Conservation (phyloP, 2,888 invertebrate species). For the Epinotia nisella region DNA sequence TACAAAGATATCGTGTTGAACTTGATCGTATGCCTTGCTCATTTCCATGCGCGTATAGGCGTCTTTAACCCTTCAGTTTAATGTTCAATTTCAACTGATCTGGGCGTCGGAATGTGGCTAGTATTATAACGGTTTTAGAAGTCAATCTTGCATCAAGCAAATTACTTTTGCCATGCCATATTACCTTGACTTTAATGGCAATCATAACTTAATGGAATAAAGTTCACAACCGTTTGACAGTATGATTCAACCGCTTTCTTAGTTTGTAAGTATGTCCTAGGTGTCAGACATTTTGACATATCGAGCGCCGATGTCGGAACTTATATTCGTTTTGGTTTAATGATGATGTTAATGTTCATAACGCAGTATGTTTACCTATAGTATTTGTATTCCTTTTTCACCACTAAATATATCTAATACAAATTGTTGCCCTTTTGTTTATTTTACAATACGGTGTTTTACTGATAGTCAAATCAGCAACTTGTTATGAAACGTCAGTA, state of each 20-base stretch:
- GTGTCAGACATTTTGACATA: constrained; percentile 70
- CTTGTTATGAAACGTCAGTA: too few relatives aligned
- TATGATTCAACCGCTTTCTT: constrained; percentile 44
- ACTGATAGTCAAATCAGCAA: too few relatives aligned
- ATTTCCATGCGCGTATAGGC: neutral
- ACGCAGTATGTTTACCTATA: too few relatives aligned
- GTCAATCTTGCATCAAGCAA: constrained; percentile 75
- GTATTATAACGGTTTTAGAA: constrained; percentile 67
- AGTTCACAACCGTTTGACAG: constrained; percentile 54
- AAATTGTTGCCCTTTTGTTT: too few relatives aligned
- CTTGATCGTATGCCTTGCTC: too few relatives aligned
- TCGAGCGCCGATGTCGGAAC: constrained; percentile 57
- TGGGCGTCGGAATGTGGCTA: neutral
- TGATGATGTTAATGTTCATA: constrained; percentile 27
- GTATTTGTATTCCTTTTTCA: too few relatives aligned
- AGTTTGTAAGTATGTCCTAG: constrained; percentile 52
- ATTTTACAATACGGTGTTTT: too few relatives aligned
- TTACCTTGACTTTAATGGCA: constrained; percentile 55
- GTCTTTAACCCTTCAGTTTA: constrained; percentile 19
- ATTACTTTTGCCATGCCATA: constrained; percentile 53
- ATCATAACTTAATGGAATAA: constrained; percentile 56
- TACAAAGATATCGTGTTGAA: too few relatives aligned
- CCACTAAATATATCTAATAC: too few relatives aligned
- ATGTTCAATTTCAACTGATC: constrained; percentile 28
- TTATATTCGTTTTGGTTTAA: constrained; percentile 60